A percentile compares a stretch with the other conserved stretches of the same genome.
Conservation (phyloP, 2,113 vertebrate genomes). For the Pygoscelis adeliae region DNA sequence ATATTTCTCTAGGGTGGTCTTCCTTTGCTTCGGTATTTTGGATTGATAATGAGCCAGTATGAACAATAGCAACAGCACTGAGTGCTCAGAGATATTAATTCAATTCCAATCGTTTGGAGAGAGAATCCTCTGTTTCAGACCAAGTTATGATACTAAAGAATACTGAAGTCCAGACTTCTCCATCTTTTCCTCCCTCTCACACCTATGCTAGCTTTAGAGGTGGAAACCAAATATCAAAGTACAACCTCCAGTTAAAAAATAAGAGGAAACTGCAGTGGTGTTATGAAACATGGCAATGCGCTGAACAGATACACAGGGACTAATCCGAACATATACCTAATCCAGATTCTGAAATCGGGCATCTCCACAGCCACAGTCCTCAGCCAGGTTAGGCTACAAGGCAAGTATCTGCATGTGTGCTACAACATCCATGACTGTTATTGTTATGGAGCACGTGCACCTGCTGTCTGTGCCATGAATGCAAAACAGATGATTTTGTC, state of each 20-base stretch:
- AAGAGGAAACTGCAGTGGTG: neutral
- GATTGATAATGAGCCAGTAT: neutral
- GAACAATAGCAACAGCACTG: neutral
- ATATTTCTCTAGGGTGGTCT: constrained; percentile 47
- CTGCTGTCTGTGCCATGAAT: neutral
- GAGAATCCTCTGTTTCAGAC: neutral
- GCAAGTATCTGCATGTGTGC: neutral
- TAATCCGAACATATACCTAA: rapidly evolving
- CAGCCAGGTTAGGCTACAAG: neutral
- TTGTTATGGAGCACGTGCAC: rapidly evolving
- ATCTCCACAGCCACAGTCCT: neutral
- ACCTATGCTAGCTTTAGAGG: neutral
- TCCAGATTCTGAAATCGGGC: neutral
- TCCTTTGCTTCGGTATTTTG: neutral
- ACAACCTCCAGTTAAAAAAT: neutral
- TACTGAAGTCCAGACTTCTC: neutral
- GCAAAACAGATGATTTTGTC: neutral
- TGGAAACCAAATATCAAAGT: neutral
- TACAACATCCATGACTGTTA: rapidly evolving
- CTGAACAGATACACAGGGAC: neutral
- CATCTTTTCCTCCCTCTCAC: rapidly evolving
- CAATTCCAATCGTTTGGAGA: neutral
- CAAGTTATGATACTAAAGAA: neutral
- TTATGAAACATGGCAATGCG: neutral
- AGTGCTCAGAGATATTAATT: neutral